These are phyloP conservation scores for Eleutherodactylus coqui DNA, from an alignment of 2,797 vertebrate genomes.

Conservation along the genomic window DNA sequence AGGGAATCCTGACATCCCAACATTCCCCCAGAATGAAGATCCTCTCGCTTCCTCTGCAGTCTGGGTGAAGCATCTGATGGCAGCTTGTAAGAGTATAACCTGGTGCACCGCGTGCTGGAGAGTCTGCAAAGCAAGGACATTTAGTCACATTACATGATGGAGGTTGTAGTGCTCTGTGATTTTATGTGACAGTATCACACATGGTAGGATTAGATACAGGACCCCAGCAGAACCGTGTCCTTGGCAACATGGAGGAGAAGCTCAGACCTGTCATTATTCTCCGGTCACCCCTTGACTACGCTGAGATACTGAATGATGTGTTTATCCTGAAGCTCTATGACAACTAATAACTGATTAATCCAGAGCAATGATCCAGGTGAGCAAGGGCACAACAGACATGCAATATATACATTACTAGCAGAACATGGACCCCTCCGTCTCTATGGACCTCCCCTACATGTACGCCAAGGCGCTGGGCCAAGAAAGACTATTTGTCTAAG, in stretches of 20 bases:
- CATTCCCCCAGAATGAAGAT: slow-evolving; percentile 43
- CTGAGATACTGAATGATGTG: background rate
- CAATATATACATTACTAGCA: background rate
- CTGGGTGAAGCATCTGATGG: slow-evolving; percentile 38
- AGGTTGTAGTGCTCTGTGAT: too few relatives aligned
- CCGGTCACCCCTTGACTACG: background rate
- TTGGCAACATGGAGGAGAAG: too few relatives aligned
- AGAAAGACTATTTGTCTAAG: too few relatives aligned
- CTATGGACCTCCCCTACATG: too few relatives aligned
- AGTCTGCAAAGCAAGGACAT: background rate
- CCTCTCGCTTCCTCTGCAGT: slow-evolving; percentile 33
- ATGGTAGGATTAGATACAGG: background rate
- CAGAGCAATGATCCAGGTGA: background rate
- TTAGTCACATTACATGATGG: background rate
- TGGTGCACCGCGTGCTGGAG: background rate
- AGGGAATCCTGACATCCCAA: background rate
- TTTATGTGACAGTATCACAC: background rate
- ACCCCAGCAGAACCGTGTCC: background rate
- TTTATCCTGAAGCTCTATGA: slow-evolving; percentile 20
- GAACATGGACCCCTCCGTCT: background rate
- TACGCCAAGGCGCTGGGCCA: too few relatives aligned
- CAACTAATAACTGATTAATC: slow-evolving; percentile 43
- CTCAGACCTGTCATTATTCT: background rate
- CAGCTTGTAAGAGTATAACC: background rate
- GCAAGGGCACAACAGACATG: too few relatives aligned